Evolutionary conservation across 2,113 vertebrate genomes (phyloP), one percentile per base, ranked within the genome.

Genomic region (Arothron firmamentum): DNA sequence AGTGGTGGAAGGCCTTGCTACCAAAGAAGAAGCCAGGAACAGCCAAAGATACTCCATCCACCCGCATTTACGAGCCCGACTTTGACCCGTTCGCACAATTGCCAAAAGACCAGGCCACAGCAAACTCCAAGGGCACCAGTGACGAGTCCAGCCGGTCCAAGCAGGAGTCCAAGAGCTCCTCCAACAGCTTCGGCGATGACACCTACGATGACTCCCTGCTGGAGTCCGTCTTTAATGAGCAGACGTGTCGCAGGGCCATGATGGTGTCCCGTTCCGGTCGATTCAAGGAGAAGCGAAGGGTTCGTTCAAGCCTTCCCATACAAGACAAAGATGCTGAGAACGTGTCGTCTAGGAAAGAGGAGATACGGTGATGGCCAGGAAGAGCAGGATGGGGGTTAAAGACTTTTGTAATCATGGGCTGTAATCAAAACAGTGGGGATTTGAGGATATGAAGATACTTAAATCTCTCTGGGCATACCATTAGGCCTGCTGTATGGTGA

Each of bases 251-350:
- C 19, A 90, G 96, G 65, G 94, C 93, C 67, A 88, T 99, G 70
- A 94, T 90, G 4, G 90, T 98, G 51, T 98, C 95, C 0, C 95
- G 94, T 53, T 98, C 96, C 0, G 96, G 96, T 2, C 92, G 96
- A 52, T 98, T 94, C 81, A 98, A 94, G 66, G 94, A 94, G 83
- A 93, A 93, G 85, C 80, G 89, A 67, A 93, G 83, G 81, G 77
- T 83, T 10, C 94, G 95, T 3, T 88, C 90, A 7, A 90, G 87
- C 2, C 90, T 98, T 11, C 90, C 93, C 0, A 87, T 92, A 16
- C 75, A 91, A 13, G 88, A 92, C 1, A 90, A 93, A 45, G 91
- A 90, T 7, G 89, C 91, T 16, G 91, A 90, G 25, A 84, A 75
- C 0, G 31, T 52, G 43, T 43, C 74, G 0, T 14, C 71, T 4